Evolutionary conservation across 2,113 vertebrate genomes (phyloP).

Genomic region (Nicator chloris): DNA sequence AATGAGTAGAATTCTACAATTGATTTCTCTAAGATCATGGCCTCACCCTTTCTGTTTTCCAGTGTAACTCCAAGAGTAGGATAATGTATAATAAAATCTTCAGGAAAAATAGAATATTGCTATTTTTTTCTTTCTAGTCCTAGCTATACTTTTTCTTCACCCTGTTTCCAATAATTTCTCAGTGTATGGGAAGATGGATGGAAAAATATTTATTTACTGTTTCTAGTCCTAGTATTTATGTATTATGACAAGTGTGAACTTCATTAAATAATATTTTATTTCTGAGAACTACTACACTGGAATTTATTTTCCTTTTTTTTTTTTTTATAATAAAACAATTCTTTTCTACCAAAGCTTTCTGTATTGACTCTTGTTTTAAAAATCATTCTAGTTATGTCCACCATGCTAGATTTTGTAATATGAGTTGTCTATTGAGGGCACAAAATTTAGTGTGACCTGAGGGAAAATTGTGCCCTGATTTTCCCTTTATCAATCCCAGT

Average conservation of each 20-base stretch:
- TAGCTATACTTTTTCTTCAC: neutral
- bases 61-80: neutral
- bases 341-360: neutral
- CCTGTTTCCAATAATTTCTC: neutral
- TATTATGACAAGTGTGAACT: neutral
- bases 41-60: neutral
- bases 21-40: neutral
- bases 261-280: neutral
- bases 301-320: neutral
- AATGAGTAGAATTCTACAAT: neutral
- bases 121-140: neutral
- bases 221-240: neutral
- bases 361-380: neutral
- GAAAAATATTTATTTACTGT: neutral
- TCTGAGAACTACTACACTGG: neutral
- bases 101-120: neutral
- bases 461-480: neutral
- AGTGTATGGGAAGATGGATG: neutral
- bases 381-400: neutral
- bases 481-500: neutral
- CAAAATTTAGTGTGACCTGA: neutral
- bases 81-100: neutral
- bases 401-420: neutral
- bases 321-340: neutral
- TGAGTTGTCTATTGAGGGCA: neutral